A percentile compares a stretch with the other conserved stretches of the same genome.
Evolutionary conservation across 2,797 vertebrate genomes (phyloP).

Genomic region (Cuniculus paca): DNA sequence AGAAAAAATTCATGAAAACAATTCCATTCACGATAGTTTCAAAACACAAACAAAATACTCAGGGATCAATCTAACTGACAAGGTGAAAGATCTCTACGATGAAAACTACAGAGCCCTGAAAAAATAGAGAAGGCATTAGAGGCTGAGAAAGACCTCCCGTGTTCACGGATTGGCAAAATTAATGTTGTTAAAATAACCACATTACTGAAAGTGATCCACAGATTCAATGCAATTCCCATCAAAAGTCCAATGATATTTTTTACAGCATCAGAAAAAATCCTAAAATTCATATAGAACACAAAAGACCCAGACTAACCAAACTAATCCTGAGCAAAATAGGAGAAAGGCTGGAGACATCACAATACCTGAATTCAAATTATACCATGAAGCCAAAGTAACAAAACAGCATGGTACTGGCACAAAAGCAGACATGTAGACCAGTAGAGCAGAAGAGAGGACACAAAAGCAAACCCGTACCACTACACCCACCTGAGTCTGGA

Average conservation of each 20-base stretch:
- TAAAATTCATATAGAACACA: neutral
- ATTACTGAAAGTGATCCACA: neutral
- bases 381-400: neutral
- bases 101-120: neutral
- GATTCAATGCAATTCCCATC: neutral
- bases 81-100: neutral
- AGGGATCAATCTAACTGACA: neutral
- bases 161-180: neutral
- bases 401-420: neutral
- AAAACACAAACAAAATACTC: neutral
- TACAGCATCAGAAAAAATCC: neutral
- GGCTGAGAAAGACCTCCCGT: neutral
- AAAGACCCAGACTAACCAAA: neutral
- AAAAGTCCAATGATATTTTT: neutral
- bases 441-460: neutral
- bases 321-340: neutral
- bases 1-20: neutral
- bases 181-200: neutral
- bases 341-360: neutral
- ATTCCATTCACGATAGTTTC: neutral
- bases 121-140: neutral
- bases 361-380: neutral
- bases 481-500: neutral
- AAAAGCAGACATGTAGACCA: neutral
- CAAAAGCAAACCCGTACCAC: neutral